Conservation (phyloP, 2,797 vertebrate genomes). For the Acrocephalus scirpaceus region DNA sequence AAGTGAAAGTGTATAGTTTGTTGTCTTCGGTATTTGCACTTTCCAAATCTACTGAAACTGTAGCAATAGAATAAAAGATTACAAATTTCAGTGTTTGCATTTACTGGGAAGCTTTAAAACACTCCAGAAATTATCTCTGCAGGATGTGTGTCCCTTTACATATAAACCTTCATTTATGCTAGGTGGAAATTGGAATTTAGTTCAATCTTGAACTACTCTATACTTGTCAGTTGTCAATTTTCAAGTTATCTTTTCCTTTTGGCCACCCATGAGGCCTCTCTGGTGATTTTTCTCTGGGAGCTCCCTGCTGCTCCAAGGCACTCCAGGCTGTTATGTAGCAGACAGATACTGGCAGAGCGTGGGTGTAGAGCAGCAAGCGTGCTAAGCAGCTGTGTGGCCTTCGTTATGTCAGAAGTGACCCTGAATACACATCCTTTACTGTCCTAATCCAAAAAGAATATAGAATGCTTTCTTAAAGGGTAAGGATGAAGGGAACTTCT, state of each 20-base stretch:
- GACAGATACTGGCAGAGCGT: not conserved
- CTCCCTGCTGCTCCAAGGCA: not conserved
- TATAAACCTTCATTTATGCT: not conserved
- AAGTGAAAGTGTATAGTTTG: not conserved
- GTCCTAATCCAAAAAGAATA: not conserved
- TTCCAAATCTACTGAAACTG: not conserved
- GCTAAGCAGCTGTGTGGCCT: not conserved
- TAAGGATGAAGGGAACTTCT: not conserved
- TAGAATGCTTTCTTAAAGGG: not conserved
- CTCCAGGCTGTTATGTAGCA: slow-evolving; percentile 13
- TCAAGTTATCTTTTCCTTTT: slow-evolving; percentile 28
- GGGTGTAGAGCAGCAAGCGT: not conserved
- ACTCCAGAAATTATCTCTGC: not conserved
- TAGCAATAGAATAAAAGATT: not conserved
- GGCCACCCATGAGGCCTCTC: not conserved
- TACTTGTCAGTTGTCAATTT: not conserved
- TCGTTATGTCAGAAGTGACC: not conserved
- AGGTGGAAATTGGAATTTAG: not conserved
- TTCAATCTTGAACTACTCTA: not conserved
- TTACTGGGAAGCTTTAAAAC: not conserved
- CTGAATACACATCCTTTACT: not conserved
- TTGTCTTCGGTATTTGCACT: not conserved
- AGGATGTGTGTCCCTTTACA: not conserved
- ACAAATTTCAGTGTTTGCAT: not conserved
- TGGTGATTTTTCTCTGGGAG: slow-evolving; percentile 10